Percentiles rank a stretch among this genome's conserved stretches.
These are phyloP conservation scores for Drosophila longiperda DNA, from an alignment of 2,888 invertebrate species.

Conservation along the genomic window DNA sequence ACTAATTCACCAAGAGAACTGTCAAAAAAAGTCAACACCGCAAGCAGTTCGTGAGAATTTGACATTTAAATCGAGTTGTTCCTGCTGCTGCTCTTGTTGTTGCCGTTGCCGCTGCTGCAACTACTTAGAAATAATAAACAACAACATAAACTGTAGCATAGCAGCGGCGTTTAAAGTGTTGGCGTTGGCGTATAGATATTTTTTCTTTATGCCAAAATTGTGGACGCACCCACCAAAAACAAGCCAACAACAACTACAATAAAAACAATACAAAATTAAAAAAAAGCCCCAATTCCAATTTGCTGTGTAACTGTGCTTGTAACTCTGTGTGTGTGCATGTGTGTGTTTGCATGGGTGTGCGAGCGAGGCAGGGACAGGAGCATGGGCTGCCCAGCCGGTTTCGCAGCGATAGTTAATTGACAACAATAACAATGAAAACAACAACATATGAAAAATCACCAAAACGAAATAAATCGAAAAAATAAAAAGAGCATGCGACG, in stretches of 20 bases:
- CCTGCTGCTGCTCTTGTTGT: slow-evolving; percentile 21
- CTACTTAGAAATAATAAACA: slow-evolving; percentile 22
- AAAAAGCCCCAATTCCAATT: slow-evolving; percentile 53
- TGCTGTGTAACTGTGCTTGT: slow-evolving; percentile 38
- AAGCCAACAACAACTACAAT: slow-evolving; percentile 20
- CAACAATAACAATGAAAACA: slow-evolving; percentile 47
- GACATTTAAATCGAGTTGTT: slow-evolving; percentile 63
- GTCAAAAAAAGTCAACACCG: slow-evolving; percentile 18
- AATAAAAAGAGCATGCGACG: slow-evolving; percentile 43
- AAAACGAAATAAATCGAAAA: slow-evolving; percentile 22
- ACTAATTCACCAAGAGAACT: slow-evolving; percentile 4
- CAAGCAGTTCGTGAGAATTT: slow-evolving; percentile 74
- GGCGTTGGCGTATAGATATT: slow-evolving; percentile 29
- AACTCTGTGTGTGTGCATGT: slow-evolving; percentile 19
- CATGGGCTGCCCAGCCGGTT: slow-evolving; percentile 70
- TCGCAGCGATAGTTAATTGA: slow-evolving; percentile 71
- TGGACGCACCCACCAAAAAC: slow-evolving; percentile 72
- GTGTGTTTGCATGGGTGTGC: slow-evolving; percentile 5
- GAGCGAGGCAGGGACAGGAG: slow-evolving; percentile 49
- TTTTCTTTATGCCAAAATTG: slow-evolving; percentile 51
- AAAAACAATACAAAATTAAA: slow-evolving; percentile 6
- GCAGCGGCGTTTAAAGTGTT: slow-evolving; percentile 35
- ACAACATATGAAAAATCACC: slow-evolving; percentile 27
- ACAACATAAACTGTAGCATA: slow-evolving; percentile 29
- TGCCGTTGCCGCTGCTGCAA: slow-evolving; percentile 34